Evolutionary conservation across 2,113 vertebrate genomes (phyloP), one percentile per base, ranked within the genome.

Genomic region (Damaliscus lunatus): DNA sequence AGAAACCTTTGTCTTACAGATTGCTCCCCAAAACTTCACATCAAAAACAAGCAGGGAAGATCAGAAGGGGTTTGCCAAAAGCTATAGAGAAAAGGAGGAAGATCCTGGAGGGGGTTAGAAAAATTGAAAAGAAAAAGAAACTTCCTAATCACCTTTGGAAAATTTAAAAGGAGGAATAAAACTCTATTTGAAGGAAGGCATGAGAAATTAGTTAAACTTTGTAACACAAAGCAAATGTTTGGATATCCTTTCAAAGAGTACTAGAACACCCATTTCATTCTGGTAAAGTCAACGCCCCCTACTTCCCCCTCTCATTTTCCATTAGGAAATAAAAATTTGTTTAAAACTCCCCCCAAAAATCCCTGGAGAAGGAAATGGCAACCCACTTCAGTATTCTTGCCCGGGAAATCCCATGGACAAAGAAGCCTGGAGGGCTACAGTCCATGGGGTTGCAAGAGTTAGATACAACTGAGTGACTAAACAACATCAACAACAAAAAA

Each of bases 1-100:
- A 99, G 98, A 98, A 98, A 98, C 97, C 99, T 99, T 99, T 99
- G 99, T 98, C 98, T 98, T 99, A 98, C 98, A 99, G 98, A 99
- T 99, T 98, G 93, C 98, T 98, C 98, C 98, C 98, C 98, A 98
- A 99, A 99, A 96, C 96, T 67, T 99, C 98, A 99, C 99, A 99
- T 99, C 98, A 99, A 99, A 99, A 99, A 99, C 98, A 98, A 87
- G 23, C 94, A 92, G 78, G 50, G 85, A 97, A 99, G 98, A 99
- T 99, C 99, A 99, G 99, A 99, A 98, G 98, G 84, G 85, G 83
- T 88, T 95, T 97, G 86, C 94, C 86, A 96, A 98, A 92, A 96
- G 96, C 78, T 87, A 55, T 74, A 91, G 92, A 91, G 92, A 74
- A 91, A 91, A 89, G n/a, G 55, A 94, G 67, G 94, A 86, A 94